Percentiles rank a stretch among this genome's conserved stretches.
These are phyloP conservation scores for Fragum sueziense DNA, from an alignment of 2,888 invertebrate genomes.

Conservation along the genomic window DNA sequence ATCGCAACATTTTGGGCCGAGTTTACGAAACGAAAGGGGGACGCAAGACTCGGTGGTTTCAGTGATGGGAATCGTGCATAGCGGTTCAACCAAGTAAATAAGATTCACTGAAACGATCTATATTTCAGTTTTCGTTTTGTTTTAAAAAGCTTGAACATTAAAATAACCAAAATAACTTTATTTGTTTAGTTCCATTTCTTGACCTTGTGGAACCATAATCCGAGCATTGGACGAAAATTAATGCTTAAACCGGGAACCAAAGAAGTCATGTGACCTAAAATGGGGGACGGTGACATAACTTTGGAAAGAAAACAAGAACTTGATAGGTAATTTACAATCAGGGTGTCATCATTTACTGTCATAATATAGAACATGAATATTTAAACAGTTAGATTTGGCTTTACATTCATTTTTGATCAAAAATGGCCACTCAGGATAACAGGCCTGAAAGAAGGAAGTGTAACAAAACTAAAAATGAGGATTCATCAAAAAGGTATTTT, in stretches of 20 bases:
- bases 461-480: neutral
- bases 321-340: neutral
- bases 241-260: neutral
- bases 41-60: too few species aligned
- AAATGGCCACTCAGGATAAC: neutral
- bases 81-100: too few species aligned
- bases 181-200: neutral
- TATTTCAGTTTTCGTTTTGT: too few species aligned
- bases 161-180: too few species aligned
- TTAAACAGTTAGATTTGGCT: neutral
- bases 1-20: neutral
- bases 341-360: neutral
- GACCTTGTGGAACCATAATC: neutral
- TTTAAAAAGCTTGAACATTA: too few species aligned
- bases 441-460: neutral
- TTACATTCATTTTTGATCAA: neutral
- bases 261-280: constrained; percentile 12
- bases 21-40: neutral
- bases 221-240: neutral
- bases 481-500: neutral
- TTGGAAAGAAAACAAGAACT: neutral
- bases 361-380: constrained; percentile 7
- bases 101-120: too few species aligned
- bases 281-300: neutral
- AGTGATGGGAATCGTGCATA: too few species aligned